Base-by-base conservation (phyloP, 1,140 invertebrate genomes). In the Hyposmocoma kahamanoa region DNA sequence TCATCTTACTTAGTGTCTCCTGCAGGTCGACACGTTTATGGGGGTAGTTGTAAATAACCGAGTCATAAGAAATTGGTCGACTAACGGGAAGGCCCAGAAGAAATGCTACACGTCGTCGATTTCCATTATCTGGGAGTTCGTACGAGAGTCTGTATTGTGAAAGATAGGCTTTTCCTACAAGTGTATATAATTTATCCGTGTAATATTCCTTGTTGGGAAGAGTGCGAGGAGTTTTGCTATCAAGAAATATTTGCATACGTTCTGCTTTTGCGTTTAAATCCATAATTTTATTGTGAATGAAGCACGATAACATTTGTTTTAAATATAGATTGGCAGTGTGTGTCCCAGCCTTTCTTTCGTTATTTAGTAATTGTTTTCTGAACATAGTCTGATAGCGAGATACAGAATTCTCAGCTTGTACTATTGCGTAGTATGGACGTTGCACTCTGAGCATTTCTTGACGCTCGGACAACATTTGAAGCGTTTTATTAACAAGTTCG, bases 401-500 rank as follows among this genome's bases (percentile, higher is more conserved):
- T 20, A 58, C 39, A 11, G 39, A 60, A 1, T 67, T 62, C 47
- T 82, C 72, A 50, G 72, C 68, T 32, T 67, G 71, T 57, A 79
- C 79, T 4, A 79, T 72, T 19, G 59, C 72, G 44, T 80, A 82
- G 53, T 76, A 82, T 0, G 78, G 78, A 53, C 66, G 49, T 39
- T 76, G 50, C 0, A 71, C 59, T 22, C 72, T 51, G 11, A 82
- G 47, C 24, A 80, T 39, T 52, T 80, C 75, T 51, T 79, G 55
- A 46, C 67, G 70, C 30, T 72, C 63, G 6, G 43, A 53, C n/a
- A 77, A 51, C 1, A 56, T 66, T 48, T 73, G 72, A 42, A 55
- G 76, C 6, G 66, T 67, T 11, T 64, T 56, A 42, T 67, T 71
- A 0, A 63, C 53, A 9, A 80, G 34, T 13, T 55, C 49, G 10